A percentile compares a stretch with the other conserved stretches of the same genome.
Conservation (phyloP, 2,888 invertebrate genomes). For the Pinctada fucata region DNA sequence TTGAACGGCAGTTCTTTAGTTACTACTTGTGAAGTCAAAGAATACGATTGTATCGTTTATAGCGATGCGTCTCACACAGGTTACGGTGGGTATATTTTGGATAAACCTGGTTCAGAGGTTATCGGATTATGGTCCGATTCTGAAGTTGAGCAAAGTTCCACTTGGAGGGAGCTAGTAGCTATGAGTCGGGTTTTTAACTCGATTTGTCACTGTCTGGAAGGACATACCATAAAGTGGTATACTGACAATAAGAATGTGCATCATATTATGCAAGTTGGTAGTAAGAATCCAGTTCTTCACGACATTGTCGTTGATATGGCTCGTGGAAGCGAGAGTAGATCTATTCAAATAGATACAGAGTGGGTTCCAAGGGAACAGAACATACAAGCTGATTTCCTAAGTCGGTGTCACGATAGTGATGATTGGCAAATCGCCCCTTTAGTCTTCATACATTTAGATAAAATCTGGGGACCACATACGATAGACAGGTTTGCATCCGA, state of each 20-base stretch:
- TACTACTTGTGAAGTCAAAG: background rate
- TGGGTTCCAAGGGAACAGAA: conserved; percentile 38
- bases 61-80: conserved; percentile 25
- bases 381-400: conserved; percentile 35
- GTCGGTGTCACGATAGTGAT: conserved; percentile 29
- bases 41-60: conserved; percentile 1
- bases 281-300: conserved; percentile 25
- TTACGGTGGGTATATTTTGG: conserved; percentile 26
- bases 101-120: conserved; percentile 5
- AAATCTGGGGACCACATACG: conserved; percentile 38
- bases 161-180: conserved; percentile 34
- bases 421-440: conserved; percentile 24
- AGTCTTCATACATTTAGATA: conserved; percentile 14
- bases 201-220: background rate
- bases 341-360: conserved; percentile 15
- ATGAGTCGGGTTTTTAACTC: conserved; percentile 23
- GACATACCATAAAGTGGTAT: conserved; percentile 7
- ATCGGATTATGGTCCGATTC: conserved; percentile 15
- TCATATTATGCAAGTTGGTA: conserved; percentile 30
- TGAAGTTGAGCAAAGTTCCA: conserved; percentile 29
- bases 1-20: background rate
- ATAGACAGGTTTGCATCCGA: conserved; percentile 44
- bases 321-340: background rate
- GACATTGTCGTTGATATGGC: conserved; percentile 5
- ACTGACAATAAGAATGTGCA: conserved; percentile 38